phyloP scores from a whole-genome alignment of 2,888 invertebrate species.

The Sesamia inferens region DNA sequence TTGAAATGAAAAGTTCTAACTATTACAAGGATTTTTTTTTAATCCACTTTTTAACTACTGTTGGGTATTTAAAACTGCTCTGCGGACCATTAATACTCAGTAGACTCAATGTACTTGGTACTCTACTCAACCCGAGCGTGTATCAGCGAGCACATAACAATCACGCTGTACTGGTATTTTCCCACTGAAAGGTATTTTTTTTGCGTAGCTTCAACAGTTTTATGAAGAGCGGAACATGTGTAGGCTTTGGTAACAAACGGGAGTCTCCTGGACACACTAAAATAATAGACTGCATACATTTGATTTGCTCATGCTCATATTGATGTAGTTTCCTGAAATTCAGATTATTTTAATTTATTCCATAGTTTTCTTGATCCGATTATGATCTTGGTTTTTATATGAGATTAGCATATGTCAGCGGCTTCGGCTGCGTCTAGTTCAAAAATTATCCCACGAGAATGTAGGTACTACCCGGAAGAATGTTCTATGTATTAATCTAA shows the following conservation, averaged over 20 bases:
- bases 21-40: not conserved
- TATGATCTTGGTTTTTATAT: not conserved
- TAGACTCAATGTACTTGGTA: too few relatives aligned
- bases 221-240: constrained; percentile 24
- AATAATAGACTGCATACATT: constrained; percentile 1
- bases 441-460: too few relatives aligned
- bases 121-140: too few relatives aligned
- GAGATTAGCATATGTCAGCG: not conserved
- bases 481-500: too few relatives aligned
- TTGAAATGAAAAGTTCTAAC: not conserved
- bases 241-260: constrained; percentile 6
- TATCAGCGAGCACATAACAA: too few relatives aligned
- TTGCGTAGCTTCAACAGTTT: constrained; percentile 22
- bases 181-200: constrained; percentile 10
- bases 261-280: constrained; percentile 65
- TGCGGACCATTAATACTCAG: too few relatives aligned
- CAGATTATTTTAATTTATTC: not conserved
- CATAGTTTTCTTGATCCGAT: not conserved
- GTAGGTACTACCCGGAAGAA: too few relatives aligned
- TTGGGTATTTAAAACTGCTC: not conserved
- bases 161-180: constrained; percentile 2
- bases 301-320: not conserved
- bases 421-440: too few relatives aligned
- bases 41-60: not conserved
- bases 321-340: not conserved